These are phyloP conservation scores for Chelonus formosanus DNA, from an alignment of 2,888 invertebrate genomes.

Conservation along the genomic window DNA sequence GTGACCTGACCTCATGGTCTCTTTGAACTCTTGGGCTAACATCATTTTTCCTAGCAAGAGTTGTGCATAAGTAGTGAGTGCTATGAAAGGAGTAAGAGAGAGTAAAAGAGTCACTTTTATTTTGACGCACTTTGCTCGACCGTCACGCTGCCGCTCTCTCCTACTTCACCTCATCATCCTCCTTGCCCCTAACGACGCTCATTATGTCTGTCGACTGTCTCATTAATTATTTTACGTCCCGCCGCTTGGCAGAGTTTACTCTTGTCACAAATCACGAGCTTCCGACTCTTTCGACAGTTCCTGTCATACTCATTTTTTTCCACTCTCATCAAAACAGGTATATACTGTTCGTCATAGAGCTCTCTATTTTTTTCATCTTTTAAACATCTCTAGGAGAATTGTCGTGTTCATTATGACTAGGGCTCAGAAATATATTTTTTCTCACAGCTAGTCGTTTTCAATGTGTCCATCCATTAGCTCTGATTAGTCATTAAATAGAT, in stretches of 20 bases:
- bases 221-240: conserved; percentile 43
- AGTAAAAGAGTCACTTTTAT: conserved; percentile 10
- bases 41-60: conserved; percentile 18
- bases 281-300: conserved; percentile 30
- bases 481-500: too few relatives aligned
- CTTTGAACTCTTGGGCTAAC: conserved; percentile 23
- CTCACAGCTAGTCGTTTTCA: too few relatives aligned
- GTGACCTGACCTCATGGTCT: conserved; percentile 21
- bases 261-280: conserved; percentile 34
- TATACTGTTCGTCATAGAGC: neutral
- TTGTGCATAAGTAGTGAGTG: conserved; percentile 4
- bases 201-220: conserved; percentile 40
- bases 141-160: conserved; percentile 9
- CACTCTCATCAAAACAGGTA: conserved; percentile 9
- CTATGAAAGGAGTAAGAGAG: neutral
- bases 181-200: conserved; percentile 35
- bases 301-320: conserved; percentile 20
- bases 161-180: neutral
- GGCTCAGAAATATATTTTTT: too few relatives aligned
- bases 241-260: conserved; percentile 24
- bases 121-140: conserved; percentile 20
- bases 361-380: neutral
- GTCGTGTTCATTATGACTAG: too few relatives aligned
- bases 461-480: too few relatives aligned
- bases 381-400: too few relatives aligned